Evolutionary conservation across 2,888 invertebrate genomes (phyloP).

Genomic region (Apodemia duryi): DNA sequence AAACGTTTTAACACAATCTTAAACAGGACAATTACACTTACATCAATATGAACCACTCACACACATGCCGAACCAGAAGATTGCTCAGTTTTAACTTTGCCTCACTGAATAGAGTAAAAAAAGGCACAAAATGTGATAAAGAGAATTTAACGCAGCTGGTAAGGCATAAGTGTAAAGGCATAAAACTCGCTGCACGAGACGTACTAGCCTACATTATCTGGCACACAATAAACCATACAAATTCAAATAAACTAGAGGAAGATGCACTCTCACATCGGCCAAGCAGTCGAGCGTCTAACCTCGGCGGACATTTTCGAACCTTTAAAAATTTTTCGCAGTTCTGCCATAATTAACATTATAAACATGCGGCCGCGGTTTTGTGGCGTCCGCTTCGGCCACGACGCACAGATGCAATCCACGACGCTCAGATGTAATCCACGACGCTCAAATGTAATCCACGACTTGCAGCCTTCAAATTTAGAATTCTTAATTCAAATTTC

Average conservation of each 20-base stretch:
- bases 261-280: constrained; percentile 18
- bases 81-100: neutral
- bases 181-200: neutral
- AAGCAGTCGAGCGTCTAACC: constrained; percentile 21
- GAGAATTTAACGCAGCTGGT: neutral
- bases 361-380: constrained; percentile 68
- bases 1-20: constrained; percentile 5
- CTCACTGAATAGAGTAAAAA: neutral
- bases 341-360: constrained; percentile 72
- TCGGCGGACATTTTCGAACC: constrained; percentile 72
- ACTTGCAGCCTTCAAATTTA: neutral
- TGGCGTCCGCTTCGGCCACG: constrained; percentile 63
- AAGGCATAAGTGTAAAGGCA: neutral
- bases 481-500: neutral
- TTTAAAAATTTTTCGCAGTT: constrained; percentile 64
- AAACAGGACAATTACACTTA: constrained; percentile 68
- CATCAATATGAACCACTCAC: constrained; percentile 30
- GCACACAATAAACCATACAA: neutral
- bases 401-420: constrained; percentile 37
- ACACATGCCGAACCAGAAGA: constrained; percentile 38
- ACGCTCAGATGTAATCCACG: too few relatives aligned
- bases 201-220: neutral
- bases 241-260: constrained; percentile 36
- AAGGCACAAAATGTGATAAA: neutral
- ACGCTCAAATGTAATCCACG: too few relatives aligned